A percentile compares a stretch with the other conserved stretches of the same genome.
Conservation (phyloP, 2,888 invertebrate genomes). For the Caenorhabditis sinica region DNA sequence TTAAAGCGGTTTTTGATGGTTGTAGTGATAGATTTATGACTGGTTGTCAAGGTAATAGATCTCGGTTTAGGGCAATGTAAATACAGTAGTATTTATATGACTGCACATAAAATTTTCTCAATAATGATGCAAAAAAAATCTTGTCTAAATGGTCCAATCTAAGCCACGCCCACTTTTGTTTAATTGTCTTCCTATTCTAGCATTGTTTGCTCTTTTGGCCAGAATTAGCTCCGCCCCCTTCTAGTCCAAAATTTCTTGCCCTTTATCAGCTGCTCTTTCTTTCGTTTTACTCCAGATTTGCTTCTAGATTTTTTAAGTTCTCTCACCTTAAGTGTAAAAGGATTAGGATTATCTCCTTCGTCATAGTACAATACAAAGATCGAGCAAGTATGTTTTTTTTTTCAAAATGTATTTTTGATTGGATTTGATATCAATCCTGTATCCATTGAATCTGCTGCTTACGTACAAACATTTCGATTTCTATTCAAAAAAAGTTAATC, state of each 20-base stretch:
- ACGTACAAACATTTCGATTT: neutral
- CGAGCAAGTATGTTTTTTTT: neutral
- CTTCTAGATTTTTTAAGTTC: neutral
- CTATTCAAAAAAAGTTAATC: constrained; percentile 25
- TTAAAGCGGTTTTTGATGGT: neutral
- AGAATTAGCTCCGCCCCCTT: no score
- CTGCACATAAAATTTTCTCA: neutral
- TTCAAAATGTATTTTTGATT: neutral
- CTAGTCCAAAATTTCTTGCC: neutral
- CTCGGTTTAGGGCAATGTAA: no score
- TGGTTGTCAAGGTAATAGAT: neutral
- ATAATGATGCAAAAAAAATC: neutral
- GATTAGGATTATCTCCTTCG: constrained; percentile 13
- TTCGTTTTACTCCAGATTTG: no score
- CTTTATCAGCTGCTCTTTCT: neutral
- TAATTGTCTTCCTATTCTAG: no score
- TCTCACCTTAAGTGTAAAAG: no score
- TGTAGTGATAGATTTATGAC: neutral
- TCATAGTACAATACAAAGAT: constrained; percentile 19
- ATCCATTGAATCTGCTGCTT: neutral
- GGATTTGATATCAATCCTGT: neutral
- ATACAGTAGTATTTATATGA: no score
- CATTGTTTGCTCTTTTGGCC: no score
- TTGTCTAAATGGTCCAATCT: no score
- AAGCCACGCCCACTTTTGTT: no score